Base-by-base conservation (phyloP, 2,797 vertebrate genomes). In the Ceryle rudis region DNA sequence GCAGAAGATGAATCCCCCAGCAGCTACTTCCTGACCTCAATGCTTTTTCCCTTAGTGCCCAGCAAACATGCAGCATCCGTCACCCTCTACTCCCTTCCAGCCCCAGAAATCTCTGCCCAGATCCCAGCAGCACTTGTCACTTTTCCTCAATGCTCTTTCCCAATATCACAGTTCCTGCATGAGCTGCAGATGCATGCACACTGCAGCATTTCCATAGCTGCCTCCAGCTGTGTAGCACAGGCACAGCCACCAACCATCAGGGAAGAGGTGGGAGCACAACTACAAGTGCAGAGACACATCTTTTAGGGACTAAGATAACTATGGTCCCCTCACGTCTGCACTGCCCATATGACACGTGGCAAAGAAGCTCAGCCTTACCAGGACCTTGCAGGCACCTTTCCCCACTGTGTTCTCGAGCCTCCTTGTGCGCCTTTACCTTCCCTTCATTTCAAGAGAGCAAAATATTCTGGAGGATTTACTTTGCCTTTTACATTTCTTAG, bases 181-280 rank as follows among this genome's bases (percentile, higher is more conserved):
- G n/a, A 84, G n/a, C 67, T 0, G 0, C 49, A 44, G 72, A 44
- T 5, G 4, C 21, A 6, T 1, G 23, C 14, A 22, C 7, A 6
- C 57, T 19, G 37, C 77, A 72, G 58, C 5, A 2, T 18, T 28
- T 35, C 13, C 58, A n/a, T 6, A 69, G 71, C 81, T 2, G 3
- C 28, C 31, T 69, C 58, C 61, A 54, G 70, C 37, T 46, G 31
- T 5, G 17, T 1, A 2, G 1, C 1, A 61, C 0, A 72, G 83
- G 10, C 10, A 70, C 19, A 15, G 60, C 35, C 65, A 86, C 19
- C 1, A 18, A 41, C 58, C 33, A 9, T 5, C 9, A 5, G 19
- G 41, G 61, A 11, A 58, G 79, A 70, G 42, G 39, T 19, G n/a
- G 23, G 18, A 39, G 35, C 69, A 71, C 10, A 17, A 31, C 54